A percentile compares a stretch with the other conserved stretches of the same genome.
These are phyloP conservation scores for Dysmachus trigonus DNA, from an alignment of 2,888 invertebrate genomes.

Conservation along the genomic window DNA sequence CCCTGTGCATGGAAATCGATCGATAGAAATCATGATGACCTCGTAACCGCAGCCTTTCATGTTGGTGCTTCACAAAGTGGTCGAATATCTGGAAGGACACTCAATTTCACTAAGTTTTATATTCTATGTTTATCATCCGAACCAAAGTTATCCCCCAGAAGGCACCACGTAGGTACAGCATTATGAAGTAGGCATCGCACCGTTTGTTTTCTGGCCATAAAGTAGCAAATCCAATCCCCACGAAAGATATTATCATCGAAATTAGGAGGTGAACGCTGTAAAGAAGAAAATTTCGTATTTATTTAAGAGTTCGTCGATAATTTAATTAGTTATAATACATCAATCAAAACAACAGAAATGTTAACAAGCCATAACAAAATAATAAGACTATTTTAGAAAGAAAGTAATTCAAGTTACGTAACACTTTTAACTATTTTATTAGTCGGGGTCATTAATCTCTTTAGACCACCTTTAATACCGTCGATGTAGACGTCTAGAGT, in stretches of 20 bases:
- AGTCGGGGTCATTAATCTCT: too few relatives aligned
- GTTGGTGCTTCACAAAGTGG: slow-evolving; percentile 69
- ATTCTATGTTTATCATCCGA: slow-evolving; percentile 50
- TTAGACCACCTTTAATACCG: too few relatives aligned
- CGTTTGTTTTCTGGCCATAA: slow-evolving; percentile 60
- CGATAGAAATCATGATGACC: slow-evolving; percentile 77
- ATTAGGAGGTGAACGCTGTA: slow-evolving; percentile 59
- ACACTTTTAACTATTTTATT: too few relatives aligned
- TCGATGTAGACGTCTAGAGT: too few relatives aligned
- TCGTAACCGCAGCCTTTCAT: slow-evolving; percentile 70
- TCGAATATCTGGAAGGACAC: slow-evolving; percentile 66
- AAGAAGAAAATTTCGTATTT: not conserved
- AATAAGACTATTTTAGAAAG: too few relatives aligned
- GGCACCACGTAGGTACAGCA: slow-evolving; percentile 69
- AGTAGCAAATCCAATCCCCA: slow-evolving; percentile 58
- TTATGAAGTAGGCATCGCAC: slow-evolving; percentile 69
- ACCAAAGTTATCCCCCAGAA: slow-evolving; percentile 71
- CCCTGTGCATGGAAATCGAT: slow-evolving; percentile 68
- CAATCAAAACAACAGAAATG: too few relatives aligned
- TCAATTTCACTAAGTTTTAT: not conserved
- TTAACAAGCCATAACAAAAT: too few relatives aligned
- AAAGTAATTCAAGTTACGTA: too few relatives aligned
- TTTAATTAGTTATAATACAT: too few relatives aligned
- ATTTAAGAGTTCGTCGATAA: not conserved
- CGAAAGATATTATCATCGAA: slow-evolving; percentile 60